These are phyloP conservation scores for Galeopsomyia nigrocyanea DNA, from an alignment of 2,888 invertebrate species.

Conservation along the genomic window DNA sequence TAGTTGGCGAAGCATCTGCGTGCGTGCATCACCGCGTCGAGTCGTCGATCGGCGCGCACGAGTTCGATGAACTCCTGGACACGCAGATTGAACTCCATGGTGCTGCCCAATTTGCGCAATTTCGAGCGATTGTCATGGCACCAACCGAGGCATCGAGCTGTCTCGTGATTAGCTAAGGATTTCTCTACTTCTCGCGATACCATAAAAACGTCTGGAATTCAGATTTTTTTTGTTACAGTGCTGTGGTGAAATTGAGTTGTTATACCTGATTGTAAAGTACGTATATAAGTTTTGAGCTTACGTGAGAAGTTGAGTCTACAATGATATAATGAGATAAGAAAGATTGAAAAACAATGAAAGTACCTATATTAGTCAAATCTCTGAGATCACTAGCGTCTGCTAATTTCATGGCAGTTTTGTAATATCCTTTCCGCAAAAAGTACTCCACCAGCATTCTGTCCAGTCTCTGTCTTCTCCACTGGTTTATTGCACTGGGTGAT, in stretches of 20 bases:
- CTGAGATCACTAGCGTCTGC: constrained; percentile 85
- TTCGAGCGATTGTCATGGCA: constrained; percentile 97
- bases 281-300: too few relatives aligned
- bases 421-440: constrained; percentile 94
- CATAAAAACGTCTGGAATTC: constrained; percentile 81
- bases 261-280: too few relatives aligned
- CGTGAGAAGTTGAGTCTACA: too few relatives aligned
- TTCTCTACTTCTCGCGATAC: constrained; percentile 89
- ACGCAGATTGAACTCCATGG: constrained; percentile 94
- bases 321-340: not conserved
- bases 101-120: constrained; percentile 92
- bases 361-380: constrained; percentile 93
- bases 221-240: constrained; percentile 7
- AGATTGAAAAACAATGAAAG: not conserved
- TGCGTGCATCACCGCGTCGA: constrained; percentile 96
- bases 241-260: too few relatives aligned
- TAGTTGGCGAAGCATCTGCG: constrained; percentile 91
- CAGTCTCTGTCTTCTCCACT: constrained; percentile 88
- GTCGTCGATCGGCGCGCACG: constrained; percentile 85
- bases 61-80: constrained; percentile 96
- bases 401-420: constrained; percentile 91
- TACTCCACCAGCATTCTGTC: constrained; percentile 98
- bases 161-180: constrained; percentile 85
- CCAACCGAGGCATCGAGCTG: constrained; percentile 92
- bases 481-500: constrained; percentile 74